Evolutionary conservation across 2,888 invertebrate species (phyloP), one percentile per base, ranked within the genome.

Genomic region (Chaetogeoica ovagalla): DNA sequence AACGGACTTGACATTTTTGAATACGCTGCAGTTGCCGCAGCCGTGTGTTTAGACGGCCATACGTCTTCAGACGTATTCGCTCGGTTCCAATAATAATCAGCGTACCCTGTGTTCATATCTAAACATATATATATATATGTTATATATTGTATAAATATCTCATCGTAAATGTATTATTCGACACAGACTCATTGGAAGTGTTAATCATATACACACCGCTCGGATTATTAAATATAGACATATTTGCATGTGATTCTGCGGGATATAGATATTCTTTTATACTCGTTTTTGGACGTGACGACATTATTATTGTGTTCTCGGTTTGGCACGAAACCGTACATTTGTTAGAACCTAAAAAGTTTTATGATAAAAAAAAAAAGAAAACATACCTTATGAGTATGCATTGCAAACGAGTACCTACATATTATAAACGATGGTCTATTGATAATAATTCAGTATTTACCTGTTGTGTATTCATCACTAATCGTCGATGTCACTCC

Each of bases 301-400:
- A n/a, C 19, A 8, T n/a, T 62, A 60, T 48, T 68, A 68, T 30
- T 30, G 30, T 37, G 68, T 77, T 77, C 4, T 71, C 77, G 55
- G 77, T 79, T 70, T 79, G 77, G 23, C 77, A 70, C 1, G 77
- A 79, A 70, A 79, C 77, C 55, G 70, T 55, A 71, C 69, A 37
- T 52, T 77, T 77, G 1, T 77, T 69, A 9, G 21, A 17, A 30
- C 5, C 39, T 66, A 59, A 15, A 75, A 13, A 30, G 1, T 30
- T 30, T 19, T 4, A 19, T 48, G 13, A 21, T 7, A 1, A 43
- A 43, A 43, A 43, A 43, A 43, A 1, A 43, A 43, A 43, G 6
- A 43, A 43, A 43, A 43, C 43, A 43, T 9, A 43, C 21, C 17
- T 57, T 17, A 15, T 57, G 3, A 11, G 15, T 15, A 13, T 1